These are phyloP conservation scores for Synanthedon andrenaeformis DNA, from an alignment of 2,888 invertebrate species.

Conservation along the genomic window DNA sequence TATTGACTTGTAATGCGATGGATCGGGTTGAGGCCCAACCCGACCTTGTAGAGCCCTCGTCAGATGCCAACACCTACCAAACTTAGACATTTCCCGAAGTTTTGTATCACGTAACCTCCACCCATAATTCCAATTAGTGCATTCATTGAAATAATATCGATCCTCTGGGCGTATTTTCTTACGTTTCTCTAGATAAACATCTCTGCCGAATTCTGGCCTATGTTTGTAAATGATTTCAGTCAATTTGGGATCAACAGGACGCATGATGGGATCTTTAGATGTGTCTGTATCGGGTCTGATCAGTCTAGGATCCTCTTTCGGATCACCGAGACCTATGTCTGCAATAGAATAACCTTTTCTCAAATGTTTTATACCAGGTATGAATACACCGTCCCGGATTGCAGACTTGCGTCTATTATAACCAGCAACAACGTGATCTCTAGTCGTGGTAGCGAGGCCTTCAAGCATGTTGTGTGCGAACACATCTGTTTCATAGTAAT, in stretches of 20 bases:
- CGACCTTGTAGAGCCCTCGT: conserved; percentile 21
- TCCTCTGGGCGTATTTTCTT: conserved; percentile 24
- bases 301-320: conserved; percentile 27
- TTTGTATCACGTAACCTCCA: conserved; percentile 32
- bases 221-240: conserved; percentile 23
- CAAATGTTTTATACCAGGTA: conserved; percentile 24
- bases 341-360: conserved; percentile 26
- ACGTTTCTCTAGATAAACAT: conserved; percentile 22
- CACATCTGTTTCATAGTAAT: conserved; percentile 33
- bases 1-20: conserved; percentile 25
- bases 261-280: conserved; percentile 29
- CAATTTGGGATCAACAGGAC: conserved; percentile 25
- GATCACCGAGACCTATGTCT: conserved; percentile 28
- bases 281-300: conserved; percentile 21
- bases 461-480: conserved; percentile 25
- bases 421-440: conserved; percentile 26
- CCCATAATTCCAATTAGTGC: conserved; percentile 27
- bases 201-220: conserved; percentile 25
- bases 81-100: conserved; percentile 13
- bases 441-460: conserved; percentile 26
- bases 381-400: conserved; percentile 21
- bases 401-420: conserved; percentile 22
- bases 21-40: conserved; percentile 34
- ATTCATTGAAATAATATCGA: conserved; percentile 32
- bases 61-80: conserved; percentile 29